phyloP scores from a whole-genome alignment of 2,888 invertebrate species.

The Microchrysa polita region DNA sequence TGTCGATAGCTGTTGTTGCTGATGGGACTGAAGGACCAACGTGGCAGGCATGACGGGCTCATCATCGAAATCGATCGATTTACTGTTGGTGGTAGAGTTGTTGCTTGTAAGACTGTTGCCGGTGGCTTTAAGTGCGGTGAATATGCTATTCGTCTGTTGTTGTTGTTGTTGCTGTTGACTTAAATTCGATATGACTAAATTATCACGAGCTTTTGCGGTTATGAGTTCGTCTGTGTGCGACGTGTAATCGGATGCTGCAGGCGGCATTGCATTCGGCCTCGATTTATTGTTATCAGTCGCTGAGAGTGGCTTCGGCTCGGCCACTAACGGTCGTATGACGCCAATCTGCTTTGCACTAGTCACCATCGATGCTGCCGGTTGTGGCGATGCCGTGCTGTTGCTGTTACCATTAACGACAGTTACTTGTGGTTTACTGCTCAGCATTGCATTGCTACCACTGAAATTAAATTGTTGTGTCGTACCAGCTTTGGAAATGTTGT shows the following conservation, averaged over 20 bases:
- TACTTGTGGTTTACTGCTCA: slow-evolving; percentile 43
- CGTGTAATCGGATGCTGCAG: slow-evolving; percentile 18
- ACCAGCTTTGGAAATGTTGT: slow-evolving; percentile 76
- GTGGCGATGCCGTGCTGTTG: slow-evolving; percentile 54
- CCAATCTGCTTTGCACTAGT: slow-evolving; percentile 65
- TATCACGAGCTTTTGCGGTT: slow-evolving; percentile 49
- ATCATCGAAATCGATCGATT: slow-evolving; percentile 10
- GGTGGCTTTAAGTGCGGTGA: slow-evolving; percentile 49
- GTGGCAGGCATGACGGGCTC: slow-evolving; percentile 19
- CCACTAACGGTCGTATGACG: slow-evolving; percentile 67
- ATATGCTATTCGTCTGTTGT: slow-evolving; percentile 48
- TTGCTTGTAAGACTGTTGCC: slow-evolving; percentile 21
- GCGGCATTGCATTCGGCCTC: slow-evolving; percentile 7
- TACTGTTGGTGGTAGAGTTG: slow-evolving; percentile 26
- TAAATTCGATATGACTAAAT: slow-evolving; percentile 50
- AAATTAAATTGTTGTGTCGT: slow-evolving; percentile 69
- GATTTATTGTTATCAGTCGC: slow-evolving; percentile 10
- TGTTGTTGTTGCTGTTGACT: slow-evolving; percentile 50
- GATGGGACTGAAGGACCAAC: slow-evolving; percentile 20
- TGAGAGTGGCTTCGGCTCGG: slow-evolving; percentile 41
- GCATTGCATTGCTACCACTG: slow-evolving; percentile 45
- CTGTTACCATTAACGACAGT: slow-evolving; percentile 50
- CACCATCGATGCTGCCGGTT: slow-evolving; percentile 16
- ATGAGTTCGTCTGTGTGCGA: slow-evolving; percentile 37
- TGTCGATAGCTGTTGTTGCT: not conserved